These are phyloP conservation scores for Diaphora mendica DNA, from an alignment of 2,888 invertebrate genomes.

Conservation along the genomic window DNA sequence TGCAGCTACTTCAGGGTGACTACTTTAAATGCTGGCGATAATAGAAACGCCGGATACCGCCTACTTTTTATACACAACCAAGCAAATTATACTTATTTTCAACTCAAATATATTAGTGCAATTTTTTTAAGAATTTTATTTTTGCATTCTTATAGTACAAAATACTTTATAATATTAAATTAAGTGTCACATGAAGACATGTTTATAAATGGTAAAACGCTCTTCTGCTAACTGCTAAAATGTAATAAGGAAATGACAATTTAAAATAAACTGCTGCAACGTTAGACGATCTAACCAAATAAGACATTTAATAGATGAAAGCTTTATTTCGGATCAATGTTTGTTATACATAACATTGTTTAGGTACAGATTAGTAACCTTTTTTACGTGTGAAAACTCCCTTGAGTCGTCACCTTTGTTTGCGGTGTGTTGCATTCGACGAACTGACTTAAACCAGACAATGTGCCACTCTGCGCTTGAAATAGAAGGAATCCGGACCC, in stretches of 20 bases:
- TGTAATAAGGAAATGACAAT: not conserved
- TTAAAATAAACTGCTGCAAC: not conserved
- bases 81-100: conserved; percentile 23
- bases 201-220: not conserved
- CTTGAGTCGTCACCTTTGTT: not conserved
- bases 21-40: conserved; percentile 19
- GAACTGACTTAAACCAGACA: too few species aligned
- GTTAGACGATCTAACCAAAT: not conserved
- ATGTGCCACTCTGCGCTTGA: too few species aligned
- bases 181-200: not conserved
- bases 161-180: not conserved
- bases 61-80: conserved; percentile 27
- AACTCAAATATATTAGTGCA: conserved; percentile 46
- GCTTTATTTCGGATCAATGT: too few species aligned
- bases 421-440: too few species aligned
- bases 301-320: not conserved
- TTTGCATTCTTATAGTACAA: not conserved
- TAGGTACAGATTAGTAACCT: not conserved
- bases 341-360: not conserved
- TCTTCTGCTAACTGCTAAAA: not conserved
- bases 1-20: conserved; percentile 7
- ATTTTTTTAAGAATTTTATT: conserved; percentile 25
- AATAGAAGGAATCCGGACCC: too few species aligned
- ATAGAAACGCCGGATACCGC: conserved; percentile 31
- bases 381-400: too few species aligned